Percentiles rank a stretch among this genome's conserved stretches.
These are phyloP conservation scores for Dioctria rufipes DNA, from an alignment of 2,888 invertebrate genomes.

Conservation along the genomic window DNA sequence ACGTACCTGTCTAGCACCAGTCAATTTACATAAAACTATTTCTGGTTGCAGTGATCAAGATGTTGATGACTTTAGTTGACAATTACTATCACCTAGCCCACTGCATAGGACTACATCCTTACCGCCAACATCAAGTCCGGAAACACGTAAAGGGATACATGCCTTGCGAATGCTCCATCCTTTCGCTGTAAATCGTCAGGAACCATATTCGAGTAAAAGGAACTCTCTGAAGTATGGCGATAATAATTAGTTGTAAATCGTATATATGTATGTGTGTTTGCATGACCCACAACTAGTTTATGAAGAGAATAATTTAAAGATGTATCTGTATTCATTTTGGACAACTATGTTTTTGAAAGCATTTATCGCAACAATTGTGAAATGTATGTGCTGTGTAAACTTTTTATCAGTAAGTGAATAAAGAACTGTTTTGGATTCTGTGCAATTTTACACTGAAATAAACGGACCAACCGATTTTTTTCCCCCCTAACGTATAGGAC, in stretches of 20 bases:
- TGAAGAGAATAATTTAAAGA: neutral
- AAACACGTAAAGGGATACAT: conserved; percentile 20
- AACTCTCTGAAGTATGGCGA: conserved; percentile 11
- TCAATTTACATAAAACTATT: conserved; percentile 70
- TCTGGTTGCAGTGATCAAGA: conserved; percentile 67
- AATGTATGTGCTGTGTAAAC: conserved; percentile 31
- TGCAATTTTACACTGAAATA: neutral
- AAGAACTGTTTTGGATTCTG: conserved; percentile 13
- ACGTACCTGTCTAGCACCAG: conserved; percentile 69
- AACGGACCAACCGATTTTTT: neutral
- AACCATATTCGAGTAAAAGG: conserved; percentile 3
- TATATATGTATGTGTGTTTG: neutral
- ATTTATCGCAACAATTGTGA: neutral
- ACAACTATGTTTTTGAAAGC: neutral
- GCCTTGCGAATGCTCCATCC: conserved; percentile 35
- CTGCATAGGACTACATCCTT: conserved; percentile 65
- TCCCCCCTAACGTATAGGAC: neutral
- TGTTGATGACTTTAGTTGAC: conserved; percentile 67
- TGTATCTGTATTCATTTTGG: conserved; percentile 7
- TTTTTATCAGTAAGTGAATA: conserved; percentile 29
- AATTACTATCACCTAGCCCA: conserved; percentile 65
- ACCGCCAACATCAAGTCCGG: conserved; percentile 59
- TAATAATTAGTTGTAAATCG: conserved; percentile 24
- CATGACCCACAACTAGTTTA: neutral
- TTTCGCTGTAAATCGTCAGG: conserved; percentile 31